Base-by-base conservation (phyloP, 2,888 invertebrate genomes). In the Uropetala carovei region DNA sequence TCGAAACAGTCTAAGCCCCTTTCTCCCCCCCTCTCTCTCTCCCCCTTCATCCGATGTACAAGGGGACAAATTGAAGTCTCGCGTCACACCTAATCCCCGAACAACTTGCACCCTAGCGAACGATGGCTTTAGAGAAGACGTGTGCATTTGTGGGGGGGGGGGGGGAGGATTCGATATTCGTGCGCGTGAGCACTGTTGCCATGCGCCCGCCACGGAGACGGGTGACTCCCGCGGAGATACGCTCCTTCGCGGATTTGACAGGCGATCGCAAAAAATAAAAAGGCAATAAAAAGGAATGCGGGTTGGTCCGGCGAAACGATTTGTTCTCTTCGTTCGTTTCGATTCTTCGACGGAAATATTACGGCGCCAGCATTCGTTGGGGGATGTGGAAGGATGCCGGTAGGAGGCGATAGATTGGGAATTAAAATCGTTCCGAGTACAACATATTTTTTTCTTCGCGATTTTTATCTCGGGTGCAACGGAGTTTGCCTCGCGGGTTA, bases 401-500 rank as follows among this genome's bases (percentile, higher is more conserved):
- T 75, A 7, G 5, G 11, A 1, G 68, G 22, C 16, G 64, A 64
- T 68, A n/a, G 43, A 43, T 43, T 43, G 43, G 43, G 43, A 43
- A 43, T 43, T 43, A 43, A n/a, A 22, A 22, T 68, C 68, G n/a
- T 68, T 68, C 68, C 18, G 68, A 43, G 43, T n/a, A n/a, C n/a
- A n/a, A n/a, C n/a, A n/a, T n/a, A n/a, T 43, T 43, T 43, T 43
- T 22, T 68, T 68, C 18, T 9, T 68, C n/a, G 16, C 68, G n/a
- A 68, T n/a, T 27, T 27, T 75, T 75, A 75, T 75, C 75, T 75
- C 75, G 75, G 13, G 18, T 22, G 75, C 75, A 27, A 27, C 27
- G 68, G 22, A 68, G 68, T 68, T 22, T 68, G 75, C 22, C 75
- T 75, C 75, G 75, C 75, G 75, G 75, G 75, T 22, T 75, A 75